phyloP scores from a whole-genome alignment of 2,888 invertebrate species.

The Cantharis lateralis region DNA sequence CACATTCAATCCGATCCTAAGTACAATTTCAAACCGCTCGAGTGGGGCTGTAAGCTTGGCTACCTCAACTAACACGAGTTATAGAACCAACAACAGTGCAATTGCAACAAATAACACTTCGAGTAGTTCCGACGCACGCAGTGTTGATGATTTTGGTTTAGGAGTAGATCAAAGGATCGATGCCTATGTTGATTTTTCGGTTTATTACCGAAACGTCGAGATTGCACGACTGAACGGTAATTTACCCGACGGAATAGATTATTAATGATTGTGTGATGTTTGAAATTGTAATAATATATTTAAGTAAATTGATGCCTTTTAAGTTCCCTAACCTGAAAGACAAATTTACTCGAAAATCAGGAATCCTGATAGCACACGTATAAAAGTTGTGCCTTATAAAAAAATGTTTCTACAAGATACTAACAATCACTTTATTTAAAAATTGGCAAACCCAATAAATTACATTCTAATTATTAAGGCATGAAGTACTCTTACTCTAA shows the following conservation, averaged over 20 bases:
- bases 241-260: conserved; percentile 66
- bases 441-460: neutral
- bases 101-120: conserved; percentile 51
- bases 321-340: neutral
- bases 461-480: neutral
- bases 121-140: conserved; percentile 43
- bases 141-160: conserved; percentile 53
- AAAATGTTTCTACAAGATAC: neutral
- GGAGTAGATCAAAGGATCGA: conserved; percentile 69
- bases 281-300: neutral
- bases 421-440: neutral
- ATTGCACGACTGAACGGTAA: conserved; percentile 69
- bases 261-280: conserved; percentile 41
- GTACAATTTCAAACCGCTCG: conserved; percentile 37
- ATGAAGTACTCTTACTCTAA: neutral
- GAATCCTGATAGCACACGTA: no score
- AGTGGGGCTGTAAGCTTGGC: conserved; percentile 37
- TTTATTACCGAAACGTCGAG: conserved; percentile 75
- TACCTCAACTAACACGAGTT: conserved; percentile 37
- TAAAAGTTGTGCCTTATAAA: no score
- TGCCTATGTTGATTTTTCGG: conserved; percentile 84
- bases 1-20: conserved; percentile 66
- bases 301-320: neutral
- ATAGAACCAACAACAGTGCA: conserved; percentile 51
- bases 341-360: no score